These are phyloP conservation scores for Pituophis catenifer DNA, from an alignment of 2,113 vertebrate genomes.

Conservation along the genomic window DNA sequence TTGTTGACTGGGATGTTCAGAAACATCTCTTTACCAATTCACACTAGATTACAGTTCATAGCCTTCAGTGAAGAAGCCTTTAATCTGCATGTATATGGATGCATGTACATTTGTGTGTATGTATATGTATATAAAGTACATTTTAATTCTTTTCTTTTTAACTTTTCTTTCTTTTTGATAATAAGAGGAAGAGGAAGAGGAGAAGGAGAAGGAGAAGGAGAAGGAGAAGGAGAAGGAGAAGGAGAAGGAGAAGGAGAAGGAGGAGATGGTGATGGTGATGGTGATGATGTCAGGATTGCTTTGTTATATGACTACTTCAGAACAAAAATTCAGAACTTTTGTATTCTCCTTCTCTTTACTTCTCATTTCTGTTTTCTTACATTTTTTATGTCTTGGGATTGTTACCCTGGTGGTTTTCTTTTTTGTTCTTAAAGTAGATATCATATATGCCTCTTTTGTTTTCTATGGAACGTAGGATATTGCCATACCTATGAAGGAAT, in stretches of 20 bases:
- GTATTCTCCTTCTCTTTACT: neutral
- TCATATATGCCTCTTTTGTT: neutral
- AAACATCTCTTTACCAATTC: neutral
- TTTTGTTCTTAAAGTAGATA: neutral
- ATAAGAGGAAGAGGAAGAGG: neutral
- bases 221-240: neutral
- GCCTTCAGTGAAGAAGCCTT: neutral
- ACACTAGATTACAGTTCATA: neutral
- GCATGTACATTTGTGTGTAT: neutral
- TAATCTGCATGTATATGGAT: neutral
- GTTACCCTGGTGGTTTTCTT: neutral
- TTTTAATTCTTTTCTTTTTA: neutral
- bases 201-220: neutral
- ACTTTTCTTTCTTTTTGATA: neutral
- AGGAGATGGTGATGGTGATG: neutral
- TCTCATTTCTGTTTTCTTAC: neutral
- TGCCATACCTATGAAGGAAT: neutral
- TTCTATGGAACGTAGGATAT: neutral
- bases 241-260: too few relatives aligned
- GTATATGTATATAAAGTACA: neutral
- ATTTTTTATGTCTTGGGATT: neutral
- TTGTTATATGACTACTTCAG: neutral
- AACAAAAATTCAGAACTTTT: neutral
- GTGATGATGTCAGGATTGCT: neutral
- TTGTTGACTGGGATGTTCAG: neutral